phyloP scores from a whole-genome alignment of 1,140 invertebrate species.

The Neuroterus valhalla region DNA sequence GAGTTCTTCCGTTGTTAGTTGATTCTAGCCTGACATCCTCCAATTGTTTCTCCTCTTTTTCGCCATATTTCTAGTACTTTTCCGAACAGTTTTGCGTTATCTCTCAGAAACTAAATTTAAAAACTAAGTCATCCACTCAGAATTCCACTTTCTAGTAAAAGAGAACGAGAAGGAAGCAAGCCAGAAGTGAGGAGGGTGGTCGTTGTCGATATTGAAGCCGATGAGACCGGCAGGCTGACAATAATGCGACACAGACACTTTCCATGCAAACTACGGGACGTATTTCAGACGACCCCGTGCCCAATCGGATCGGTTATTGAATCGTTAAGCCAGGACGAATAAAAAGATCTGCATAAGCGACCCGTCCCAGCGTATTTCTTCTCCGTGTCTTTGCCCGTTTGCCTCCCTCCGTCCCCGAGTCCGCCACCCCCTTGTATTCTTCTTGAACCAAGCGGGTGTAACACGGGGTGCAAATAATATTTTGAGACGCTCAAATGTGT shows the following conservation, averaged over 20 bases:
- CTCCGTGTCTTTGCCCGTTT: conserved; percentile 49
- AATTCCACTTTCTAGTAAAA: background rate
- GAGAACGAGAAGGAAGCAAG: conserved; percentile 18
- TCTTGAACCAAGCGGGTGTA: conserved; percentile 32
- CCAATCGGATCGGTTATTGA: conserved; percentile 73
- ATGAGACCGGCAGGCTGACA: conserved; percentile 43
- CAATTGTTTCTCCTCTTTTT: too few species aligned
- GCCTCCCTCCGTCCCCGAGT: conserved; percentile 35
- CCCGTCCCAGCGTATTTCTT: conserved; percentile 45
- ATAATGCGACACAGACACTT: conserved; percentile 61
- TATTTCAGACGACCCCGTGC: conserved; percentile 47
- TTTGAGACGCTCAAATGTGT: conserved; percentile 74
- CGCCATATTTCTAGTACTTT: too few species aligned
- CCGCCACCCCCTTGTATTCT: conserved; percentile 36
- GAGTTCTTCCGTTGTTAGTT: too few species aligned
- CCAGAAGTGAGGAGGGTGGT: conserved; percentile 19
- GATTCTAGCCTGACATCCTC: too few species aligned
- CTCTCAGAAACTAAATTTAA: background rate
- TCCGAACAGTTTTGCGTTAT: too few species aligned
- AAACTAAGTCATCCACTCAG: conserved; percentile 32
- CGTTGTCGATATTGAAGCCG: conserved; percentile 31
- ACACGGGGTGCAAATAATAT: conserved; percentile 70
- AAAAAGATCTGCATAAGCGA: conserved; percentile 69
- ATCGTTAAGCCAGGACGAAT: conserved; percentile 72
- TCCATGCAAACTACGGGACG: conserved; percentile 67